Base-by-base conservation (phyloP, 2,113 vertebrate species). In the Xenus cinereus region DNA sequence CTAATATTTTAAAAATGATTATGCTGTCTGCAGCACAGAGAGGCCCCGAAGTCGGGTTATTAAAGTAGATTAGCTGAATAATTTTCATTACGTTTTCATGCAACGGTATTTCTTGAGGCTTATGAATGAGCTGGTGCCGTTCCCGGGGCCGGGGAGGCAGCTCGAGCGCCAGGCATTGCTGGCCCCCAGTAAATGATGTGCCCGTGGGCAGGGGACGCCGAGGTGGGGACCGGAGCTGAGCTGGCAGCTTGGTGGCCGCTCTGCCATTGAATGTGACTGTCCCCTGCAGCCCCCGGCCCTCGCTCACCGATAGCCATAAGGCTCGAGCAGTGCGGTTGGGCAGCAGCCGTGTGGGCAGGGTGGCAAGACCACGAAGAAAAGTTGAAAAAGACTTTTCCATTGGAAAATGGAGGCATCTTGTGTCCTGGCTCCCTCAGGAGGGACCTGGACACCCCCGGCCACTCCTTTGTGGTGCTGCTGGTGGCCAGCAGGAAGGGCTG, bases 51-150 rank as follows among this genome's bases (percentile, higher is more conserved):
- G 43, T 83, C 43, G 84, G 90, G 84, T 97, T 96, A 96, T 97
- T 97, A 95, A 93, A 96, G 94, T 75, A 95, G 97, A 97, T 97
- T 95, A 95, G 90, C 93, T 43, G 97, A 95, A 89, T 93, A 94
- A 96, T 96, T 97, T 97, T 94, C 96, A 92, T 87, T 84, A 90
- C 84, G 21, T 95, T 91, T 95, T 93, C 91, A 51, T 84, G 66
- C 71, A 76, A 83, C 10, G 64, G 22, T 66, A 30, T 91, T 94
- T 93, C 97, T 87, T 50, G 60, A 87, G 97, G 93, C 84, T 91
- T 89, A 57, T 27, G 81, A 76, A 72, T 14, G 77, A 96, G 91
- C 71, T 27, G 75, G 69, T 71, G 90, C 89, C 7, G 41, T 27
- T 15, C 46, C n/a, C n/a, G 35, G 0, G 10, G 81, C 45, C 7